Evolutionary conservation across 1,140 invertebrate genomes (phyloP).

Genomic region (Drosophila seguyi): DNA sequence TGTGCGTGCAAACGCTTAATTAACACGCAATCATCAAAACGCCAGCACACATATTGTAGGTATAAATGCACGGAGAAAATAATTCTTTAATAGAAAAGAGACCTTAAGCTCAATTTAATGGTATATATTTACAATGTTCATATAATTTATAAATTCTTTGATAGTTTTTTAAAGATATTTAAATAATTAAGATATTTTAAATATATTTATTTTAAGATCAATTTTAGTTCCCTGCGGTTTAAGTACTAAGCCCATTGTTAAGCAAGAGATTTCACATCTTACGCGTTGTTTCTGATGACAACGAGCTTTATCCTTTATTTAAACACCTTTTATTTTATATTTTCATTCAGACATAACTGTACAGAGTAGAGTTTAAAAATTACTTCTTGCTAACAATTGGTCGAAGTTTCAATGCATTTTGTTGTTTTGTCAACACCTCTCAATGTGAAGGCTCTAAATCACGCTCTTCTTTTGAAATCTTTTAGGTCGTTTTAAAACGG

Average conservation of each 20-base stretch:
- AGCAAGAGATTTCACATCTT: neutral
- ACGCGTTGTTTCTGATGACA: neutral
- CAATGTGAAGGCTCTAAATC: neutral
- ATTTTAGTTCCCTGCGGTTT: neutral
- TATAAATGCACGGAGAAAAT: constrained; percentile 2
- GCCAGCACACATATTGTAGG: constrained; percentile 8
- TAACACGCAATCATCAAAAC: constrained; percentile 70
- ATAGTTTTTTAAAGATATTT: no score
- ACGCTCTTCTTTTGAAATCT: neutral
- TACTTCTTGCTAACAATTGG: neutral
- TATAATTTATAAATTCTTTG: neutral
- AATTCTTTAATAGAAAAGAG: neutral
- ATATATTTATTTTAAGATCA: no score
- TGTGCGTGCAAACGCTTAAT: constrained; percentile 75
- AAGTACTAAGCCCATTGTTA: neutral
- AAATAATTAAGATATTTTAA: no score
- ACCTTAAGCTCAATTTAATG: neutral
- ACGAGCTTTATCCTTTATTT: neutral
- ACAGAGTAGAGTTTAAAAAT: neutral
- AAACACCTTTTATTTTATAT: neutral
- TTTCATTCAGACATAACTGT: neutral
- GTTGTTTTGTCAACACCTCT: neutral
- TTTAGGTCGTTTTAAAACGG: no score
- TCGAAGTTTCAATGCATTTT: neutral
- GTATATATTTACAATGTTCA: neutral